Evolutionary conservation across 2,888 invertebrate species (phyloP).

Genomic region (Tuta absoluta): DNA sequence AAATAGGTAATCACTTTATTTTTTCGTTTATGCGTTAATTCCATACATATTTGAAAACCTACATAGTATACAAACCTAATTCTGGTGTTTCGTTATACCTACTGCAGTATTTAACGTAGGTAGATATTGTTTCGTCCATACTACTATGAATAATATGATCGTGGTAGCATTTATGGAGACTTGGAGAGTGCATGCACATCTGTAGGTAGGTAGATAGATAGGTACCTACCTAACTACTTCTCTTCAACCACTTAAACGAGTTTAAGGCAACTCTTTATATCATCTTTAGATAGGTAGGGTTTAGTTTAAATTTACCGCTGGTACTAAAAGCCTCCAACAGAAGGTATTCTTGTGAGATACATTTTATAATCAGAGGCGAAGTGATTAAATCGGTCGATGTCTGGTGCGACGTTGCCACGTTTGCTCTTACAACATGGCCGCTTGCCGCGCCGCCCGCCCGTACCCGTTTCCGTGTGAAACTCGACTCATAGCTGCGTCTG

Average conservation of each 20-base stretch:
- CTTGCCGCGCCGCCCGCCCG: constrained; percentile 49
- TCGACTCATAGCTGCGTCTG: constrained; percentile 68
- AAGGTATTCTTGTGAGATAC: constrained; percentile 38
- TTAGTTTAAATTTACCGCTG: neutral
- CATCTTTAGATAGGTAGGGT: too few relatives aligned
- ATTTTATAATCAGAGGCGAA: constrained; percentile 60
- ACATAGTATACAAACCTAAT: too few relatives aligned
- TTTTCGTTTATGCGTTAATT: too few relatives aligned
- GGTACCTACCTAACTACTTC: too few relatives aligned
- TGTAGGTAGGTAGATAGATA: neutral
- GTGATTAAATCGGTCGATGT: constrained; percentile 79
- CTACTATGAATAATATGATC: too few relatives aligned
- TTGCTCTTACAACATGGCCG: constrained; percentile 79
- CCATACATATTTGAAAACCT: too few relatives aligned
- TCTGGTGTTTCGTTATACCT: too few relatives aligned
- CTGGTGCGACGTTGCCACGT: constrained; percentile 79
- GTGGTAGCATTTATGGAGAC: too few relatives aligned
- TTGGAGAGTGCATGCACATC: neutral
- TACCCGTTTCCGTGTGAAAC: constrained; percentile 81
- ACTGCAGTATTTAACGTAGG: too few relatives aligned
- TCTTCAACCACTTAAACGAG: too few relatives aligned
- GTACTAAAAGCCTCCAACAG: constrained; percentile 7
- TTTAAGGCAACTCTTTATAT: neutral
- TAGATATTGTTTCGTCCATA: too few relatives aligned
- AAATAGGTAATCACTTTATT: too few relatives aligned